Conservation (phyloP, 1,140 invertebrate species). For the Hyphantria cunea region DNA sequence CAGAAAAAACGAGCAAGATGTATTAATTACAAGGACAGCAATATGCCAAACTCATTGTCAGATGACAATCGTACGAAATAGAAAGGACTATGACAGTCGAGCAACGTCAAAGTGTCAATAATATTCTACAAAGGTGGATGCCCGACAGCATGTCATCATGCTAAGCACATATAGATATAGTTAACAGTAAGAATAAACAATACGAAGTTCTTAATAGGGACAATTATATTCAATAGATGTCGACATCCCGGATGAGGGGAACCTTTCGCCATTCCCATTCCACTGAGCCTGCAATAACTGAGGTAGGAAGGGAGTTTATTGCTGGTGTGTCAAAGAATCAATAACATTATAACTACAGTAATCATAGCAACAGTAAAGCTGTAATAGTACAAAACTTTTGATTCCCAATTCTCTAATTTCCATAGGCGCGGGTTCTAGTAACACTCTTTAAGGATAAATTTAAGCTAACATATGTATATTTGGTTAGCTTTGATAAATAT, state of each 20-base stretch:
- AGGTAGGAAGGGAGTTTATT: background rate
- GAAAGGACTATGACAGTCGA: background rate
- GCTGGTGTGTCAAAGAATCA: background rate
- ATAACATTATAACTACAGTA: too few species aligned
- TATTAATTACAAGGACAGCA: background rate
- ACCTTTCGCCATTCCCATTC: slow-evolving; percentile 16
- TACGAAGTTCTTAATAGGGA: slow-evolving; percentile 18
- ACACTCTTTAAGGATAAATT: too few species aligned
- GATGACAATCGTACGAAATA: slow-evolving; percentile 8
- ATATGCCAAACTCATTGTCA: slow-evolving; percentile 6
- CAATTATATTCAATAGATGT: slow-evolving; percentile 11
- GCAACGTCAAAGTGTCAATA: background rate
- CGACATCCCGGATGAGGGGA: slow-evolving; percentile 25
- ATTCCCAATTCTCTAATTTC: too few species aligned
- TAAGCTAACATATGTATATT: too few species aligned
- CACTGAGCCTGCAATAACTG: slow-evolving; percentile 7
- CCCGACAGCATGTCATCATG: background rate
- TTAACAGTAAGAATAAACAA: slow-evolving; percentile 6
- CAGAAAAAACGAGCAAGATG: background rate
- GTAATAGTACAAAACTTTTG: too few species aligned
- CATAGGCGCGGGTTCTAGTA: too few species aligned
- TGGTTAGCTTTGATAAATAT: too few species aligned
- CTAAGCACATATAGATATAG: background rate
- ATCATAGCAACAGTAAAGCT: too few species aligned
- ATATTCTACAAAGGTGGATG: too few species aligned